Base-by-base conservation (phyloP, 2,888 invertebrate species). In the Antheraea yamamai region DNA sequence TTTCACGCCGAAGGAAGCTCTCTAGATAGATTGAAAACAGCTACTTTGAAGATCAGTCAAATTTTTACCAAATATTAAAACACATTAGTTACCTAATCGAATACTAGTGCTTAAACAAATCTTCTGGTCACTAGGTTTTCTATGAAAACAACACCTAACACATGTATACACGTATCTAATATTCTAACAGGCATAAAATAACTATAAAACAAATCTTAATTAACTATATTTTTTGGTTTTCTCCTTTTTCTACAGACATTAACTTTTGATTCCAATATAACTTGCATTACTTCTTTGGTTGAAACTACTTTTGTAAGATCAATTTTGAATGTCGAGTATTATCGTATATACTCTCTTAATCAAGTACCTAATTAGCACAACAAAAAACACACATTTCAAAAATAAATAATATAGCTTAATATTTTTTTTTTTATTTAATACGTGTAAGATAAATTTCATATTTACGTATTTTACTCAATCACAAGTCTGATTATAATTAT, bases 1-100 rank as follows among this genome's bases (percentile, higher is more conserved):
- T 35, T 7, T 58, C 39, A 20, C 61, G 58, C 20, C 58, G 39
- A 39, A 71, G 47, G 47, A 85, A 88, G 86, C 85, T 84, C 85
- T 83, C 83, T 80, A 84, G 76, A 80, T 81, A 84, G 79, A 82
- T 80, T 76, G 75, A 81, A 84, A 80, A 82, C 77, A 83, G 82
- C 88, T 90, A 89, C 79, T 80, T 83, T 86, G 87, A 90, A 91
- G 89, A 89, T 91, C 90, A 91, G 91, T 91, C 89, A 84, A 86
- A 75, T 74, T 51, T 64, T 61, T 70, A 23, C 55, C 55, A 55
- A 75, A 73, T 39, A 47, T 66, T 74, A 55, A 66, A 55, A 74
- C 35, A 74, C 58, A 47, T 47, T 70, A 39, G 14, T 10, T 66
- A 66, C 64, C 26, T 30, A 61, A 61, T 61, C 4, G 18, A 58